Conservation (phyloP, 2,113 vertebrate species). For the Arothron firmamentum region DNA sequence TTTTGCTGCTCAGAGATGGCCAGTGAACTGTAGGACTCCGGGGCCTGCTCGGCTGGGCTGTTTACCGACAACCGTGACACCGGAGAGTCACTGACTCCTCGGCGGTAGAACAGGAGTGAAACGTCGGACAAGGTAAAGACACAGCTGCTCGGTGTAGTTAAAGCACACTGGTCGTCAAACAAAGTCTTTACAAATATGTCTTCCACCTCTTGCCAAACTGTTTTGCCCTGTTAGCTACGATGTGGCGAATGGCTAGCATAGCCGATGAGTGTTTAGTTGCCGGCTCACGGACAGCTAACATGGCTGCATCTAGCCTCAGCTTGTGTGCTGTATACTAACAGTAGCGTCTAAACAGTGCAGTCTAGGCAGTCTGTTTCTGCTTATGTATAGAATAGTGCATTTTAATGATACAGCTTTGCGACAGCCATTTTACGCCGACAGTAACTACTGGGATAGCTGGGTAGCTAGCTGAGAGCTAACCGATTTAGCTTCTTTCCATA, state of each 20-base stretch:
- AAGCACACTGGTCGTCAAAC: not conserved
- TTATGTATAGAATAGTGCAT: too few species aligned
- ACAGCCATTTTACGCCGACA: too few species aligned
- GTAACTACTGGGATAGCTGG: not conserved
- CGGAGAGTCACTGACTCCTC: constrained; percentile 11
- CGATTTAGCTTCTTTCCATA: not conserved
- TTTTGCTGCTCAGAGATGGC: constrained; percentile 52
- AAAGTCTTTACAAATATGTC: not conserved
- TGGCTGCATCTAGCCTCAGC: constrained; percentile 32
- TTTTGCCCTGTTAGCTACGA: constrained; percentile 19
- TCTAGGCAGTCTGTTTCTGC: too few species aligned
- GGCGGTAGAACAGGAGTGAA: constrained; percentile 15
- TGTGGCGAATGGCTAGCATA: constrained; percentile 45
- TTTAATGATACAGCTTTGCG: too few species aligned
- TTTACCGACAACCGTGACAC: constrained; percentile 32
- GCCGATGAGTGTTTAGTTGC: constrained; percentile 32
- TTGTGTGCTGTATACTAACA: constrained; percentile 6
- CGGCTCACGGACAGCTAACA: constrained; percentile 42
- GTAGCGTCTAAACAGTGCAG: not conserved
- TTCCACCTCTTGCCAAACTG: constrained; percentile 3
- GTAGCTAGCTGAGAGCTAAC: constrained; percentile 5
- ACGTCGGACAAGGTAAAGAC: constrained; percentile 47
- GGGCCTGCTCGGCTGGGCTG: constrained; percentile 46
- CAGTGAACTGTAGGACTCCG: constrained; percentile 44
- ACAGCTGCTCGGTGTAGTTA: not conserved